Conservation (phyloP, 2,113 vertebrate genomes). For the Garra rufa region DNA sequence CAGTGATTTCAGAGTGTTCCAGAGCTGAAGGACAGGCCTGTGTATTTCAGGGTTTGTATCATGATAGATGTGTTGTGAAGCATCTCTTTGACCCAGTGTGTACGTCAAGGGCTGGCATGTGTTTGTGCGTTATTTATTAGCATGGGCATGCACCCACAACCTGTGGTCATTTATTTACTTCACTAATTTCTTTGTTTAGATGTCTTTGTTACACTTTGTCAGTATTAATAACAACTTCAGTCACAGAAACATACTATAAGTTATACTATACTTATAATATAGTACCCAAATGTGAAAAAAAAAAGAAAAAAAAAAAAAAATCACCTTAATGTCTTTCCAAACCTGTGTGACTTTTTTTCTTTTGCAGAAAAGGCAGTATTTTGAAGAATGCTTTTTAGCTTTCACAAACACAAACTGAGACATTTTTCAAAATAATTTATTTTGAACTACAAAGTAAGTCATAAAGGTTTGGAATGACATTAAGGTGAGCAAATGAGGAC, state of each 20-base stretch:
- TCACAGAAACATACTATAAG: background rate
- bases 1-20: constrained; percentile 11
- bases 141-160: background rate
- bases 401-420: background rate
- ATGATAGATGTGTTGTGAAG: constrained; percentile 23
- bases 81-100: constrained; percentile 1
- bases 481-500: background rate
- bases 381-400: background rate
- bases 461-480: background rate
- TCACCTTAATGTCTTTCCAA: background rate
- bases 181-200: background rate
- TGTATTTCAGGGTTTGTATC: constrained; percentile 1
- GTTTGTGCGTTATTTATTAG: background rate
- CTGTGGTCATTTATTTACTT: constrained; percentile 5
- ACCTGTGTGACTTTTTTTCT: background rate
- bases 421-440: background rate
- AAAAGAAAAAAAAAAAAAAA: no score
- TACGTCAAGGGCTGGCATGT: background rate
- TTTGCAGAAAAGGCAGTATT: background rate
- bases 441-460: background rate
- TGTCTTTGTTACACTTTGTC: background rate
- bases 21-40: constrained; percentile 19
- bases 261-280: background rate
- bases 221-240: background rate
- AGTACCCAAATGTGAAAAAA: background rate